Conservation (phyloP, 2,797 vertebrate genomes). For the Onychomys arenicola region DNA sequence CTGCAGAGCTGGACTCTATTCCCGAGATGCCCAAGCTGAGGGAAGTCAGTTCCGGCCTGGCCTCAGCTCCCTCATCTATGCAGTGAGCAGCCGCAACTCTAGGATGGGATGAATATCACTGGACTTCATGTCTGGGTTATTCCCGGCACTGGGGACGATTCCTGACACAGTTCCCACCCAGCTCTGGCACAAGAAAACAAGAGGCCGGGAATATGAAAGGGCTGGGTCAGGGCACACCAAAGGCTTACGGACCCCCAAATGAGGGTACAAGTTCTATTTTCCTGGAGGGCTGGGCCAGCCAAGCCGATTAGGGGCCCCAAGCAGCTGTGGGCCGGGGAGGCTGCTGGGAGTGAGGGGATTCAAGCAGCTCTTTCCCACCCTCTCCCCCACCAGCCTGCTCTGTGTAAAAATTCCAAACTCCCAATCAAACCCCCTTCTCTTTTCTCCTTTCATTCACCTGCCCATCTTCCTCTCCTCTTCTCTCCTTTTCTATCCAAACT, state of each 20-base stretch:
- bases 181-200: conserved; percentile 69
- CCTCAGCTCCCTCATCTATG: conserved; percentile 70
- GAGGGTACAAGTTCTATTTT: conserved; percentile 79
- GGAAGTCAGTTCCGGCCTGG: not conserved
- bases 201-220: conserved; percentile 73
- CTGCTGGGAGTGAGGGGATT: conserved; percentile 74
- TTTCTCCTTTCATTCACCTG: conserved; percentile 88
- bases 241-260: conserved; percentile 75
- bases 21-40: not conserved
- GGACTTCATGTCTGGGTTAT: conserved; percentile 1
- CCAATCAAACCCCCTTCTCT: conserved; percentile 86
- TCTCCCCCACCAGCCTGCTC: conserved; percentile 81
- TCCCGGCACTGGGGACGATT: conserved; percentile 15
- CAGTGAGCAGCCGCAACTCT: not conserved
- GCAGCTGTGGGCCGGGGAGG: conserved; percentile 81
- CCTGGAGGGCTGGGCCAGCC: conserved; percentile 79
- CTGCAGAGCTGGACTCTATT: not conserved
- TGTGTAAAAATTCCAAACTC: conserved; percentile 85
- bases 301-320: conserved; percentile 81
- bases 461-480: conserved; percentile 89
- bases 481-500: conserved; percentile 91
- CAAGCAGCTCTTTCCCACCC: conserved; percentile 81
- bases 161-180: conserved; percentile 75
- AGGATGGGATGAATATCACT: not conserved
- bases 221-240: conserved; percentile 79